phyloP scores from a whole-genome alignment of 2,888 invertebrate species.

The Drosophila anomelani region DNA sequence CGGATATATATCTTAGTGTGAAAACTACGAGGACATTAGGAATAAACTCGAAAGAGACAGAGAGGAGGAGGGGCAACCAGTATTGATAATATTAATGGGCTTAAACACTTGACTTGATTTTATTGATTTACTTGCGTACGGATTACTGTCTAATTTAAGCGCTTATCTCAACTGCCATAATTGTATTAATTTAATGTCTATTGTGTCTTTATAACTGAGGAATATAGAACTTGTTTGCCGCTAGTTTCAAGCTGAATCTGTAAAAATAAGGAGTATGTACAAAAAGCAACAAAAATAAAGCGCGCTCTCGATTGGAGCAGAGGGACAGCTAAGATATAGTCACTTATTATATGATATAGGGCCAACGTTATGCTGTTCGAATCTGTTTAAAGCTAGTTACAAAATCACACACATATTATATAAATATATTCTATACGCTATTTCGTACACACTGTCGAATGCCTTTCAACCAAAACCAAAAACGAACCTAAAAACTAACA shows the following conservation, averaged over 20 bases:
- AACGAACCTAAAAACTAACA: conserved; percentile 7
- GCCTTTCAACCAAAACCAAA: conserved; percentile 57
- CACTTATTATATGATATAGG: conserved; percentile 26
- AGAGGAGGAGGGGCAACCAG: conserved; percentile 49
- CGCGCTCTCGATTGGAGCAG: conserved; percentile 22
- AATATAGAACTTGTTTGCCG: conserved; percentile 53
- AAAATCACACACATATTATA: conserved; percentile 30
- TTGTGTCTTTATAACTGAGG: conserved; percentile 38
- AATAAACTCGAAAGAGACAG: background rate
- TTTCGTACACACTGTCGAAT: conserved; percentile 66
- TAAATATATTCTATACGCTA: conserved; percentile 45
- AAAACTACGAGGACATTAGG: conserved; percentile 29
- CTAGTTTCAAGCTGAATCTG: conserved; percentile 37
- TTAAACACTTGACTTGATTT: conserved; percentile 31
- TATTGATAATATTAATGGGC: conserved; percentile 61
- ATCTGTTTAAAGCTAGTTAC: conserved; percentile 70
- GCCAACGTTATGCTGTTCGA: conserved; percentile 66
- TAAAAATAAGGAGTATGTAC: conserved; percentile 48
- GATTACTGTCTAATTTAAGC: conserved; percentile 59
- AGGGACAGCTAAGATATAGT: background rate
- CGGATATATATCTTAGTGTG: conserved; percentile 24
- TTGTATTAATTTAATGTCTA: conserved; percentile 50
- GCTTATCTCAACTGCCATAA: conserved; percentile 74
- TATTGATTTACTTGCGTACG: conserved; percentile 16
- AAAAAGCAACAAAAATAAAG: conserved; percentile 13